Evolutionary conservation across 1,140 invertebrate genomes (phyloP), one percentile per base, ranked within the genome.

Genomic region (Euschistus heros): DNA sequence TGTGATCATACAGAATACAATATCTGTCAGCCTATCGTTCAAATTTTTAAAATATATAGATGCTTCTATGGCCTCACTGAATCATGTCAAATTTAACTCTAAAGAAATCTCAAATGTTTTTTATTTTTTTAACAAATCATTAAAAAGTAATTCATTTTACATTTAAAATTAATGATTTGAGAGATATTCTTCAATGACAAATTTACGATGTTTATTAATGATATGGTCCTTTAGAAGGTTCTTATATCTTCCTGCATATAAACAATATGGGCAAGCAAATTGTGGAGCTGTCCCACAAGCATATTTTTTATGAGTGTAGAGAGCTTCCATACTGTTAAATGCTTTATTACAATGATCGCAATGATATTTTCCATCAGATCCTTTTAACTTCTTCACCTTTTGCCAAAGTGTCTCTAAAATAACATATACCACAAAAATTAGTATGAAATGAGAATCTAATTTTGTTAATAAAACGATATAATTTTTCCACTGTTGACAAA

Each of bases 231-330:
- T 60, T 14, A 66, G 18, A 22, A 14, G 30, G 1, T 7, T 17
- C 44, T 61, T 50, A 20, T 63, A 63, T 30, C 17, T 50, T 33
- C 52, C 52, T 26, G 17, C 47, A 20, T 67, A 47, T 20, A 18
- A 44, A 44, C 63, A 69, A 57, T 37, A 62, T 6, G 54, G 54
- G 24, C 54, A 57, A 3, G 2, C 3, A 57, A 57, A 57, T 26
- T 57, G 54, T 26, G 20, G 54, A 17, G 14, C 22, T 26, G 7
- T 57, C 5, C 54, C 24, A 26, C 54, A 57, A 17, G 20, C 24
- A 57, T 24, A 26, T 57, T 26, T 22, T 6, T 24, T 15, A 57
- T 57, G 54, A 10, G 18, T 22, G 24, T 57, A 24, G 20, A 57
- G 24, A 22, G 20, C 7, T 26, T 50, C 3, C 5, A 6, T 14